Evolutionary conservation across 2,888 invertebrate genomes (phyloP).

Genomic region (Cephus runcator): DNA sequence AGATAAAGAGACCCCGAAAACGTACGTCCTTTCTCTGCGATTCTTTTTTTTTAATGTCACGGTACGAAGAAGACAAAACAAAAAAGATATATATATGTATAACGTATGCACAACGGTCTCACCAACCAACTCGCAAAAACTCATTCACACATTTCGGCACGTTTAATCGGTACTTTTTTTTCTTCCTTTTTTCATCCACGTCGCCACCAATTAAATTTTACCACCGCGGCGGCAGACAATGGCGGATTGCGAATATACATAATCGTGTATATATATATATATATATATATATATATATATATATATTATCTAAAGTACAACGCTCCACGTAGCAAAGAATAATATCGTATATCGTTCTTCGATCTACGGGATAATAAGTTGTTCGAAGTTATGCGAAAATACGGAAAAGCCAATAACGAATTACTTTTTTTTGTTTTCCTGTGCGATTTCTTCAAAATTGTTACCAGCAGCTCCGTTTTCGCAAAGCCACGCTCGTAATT

Average conservation of each 20-base stretch:
- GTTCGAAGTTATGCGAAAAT: background rate
- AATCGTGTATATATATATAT: background rate
- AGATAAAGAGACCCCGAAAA: too few species aligned
- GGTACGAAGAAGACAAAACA: too few species aligned
- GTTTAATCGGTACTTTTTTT: background rate
- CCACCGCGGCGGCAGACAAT: background rate
- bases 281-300: conserved; percentile 7
- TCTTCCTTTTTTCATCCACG: background rate
- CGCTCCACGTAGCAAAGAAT: conserved; percentile 10
- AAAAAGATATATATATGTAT: too few species aligned
- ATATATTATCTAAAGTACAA: conserved; percentile 10
- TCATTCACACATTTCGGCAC: conserved; percentile 1
- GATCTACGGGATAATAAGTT: background rate
- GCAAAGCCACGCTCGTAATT: conserved; percentile 1
- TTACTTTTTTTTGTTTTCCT: background rate
- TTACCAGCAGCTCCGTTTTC: background rate
- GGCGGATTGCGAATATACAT: conserved; percentile 2
- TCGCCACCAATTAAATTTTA: background rate
- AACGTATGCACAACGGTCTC: too few species aligned
- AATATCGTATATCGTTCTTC: conserved; percentile 3
- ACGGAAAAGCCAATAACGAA: background rate
- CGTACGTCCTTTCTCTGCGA: too few species aligned
- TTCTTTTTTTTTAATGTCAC: too few species aligned
- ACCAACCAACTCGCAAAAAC: too few species aligned
- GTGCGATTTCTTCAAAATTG: too few species aligned